Evolutionary conservation across 2,888 invertebrate genomes (phyloP), one percentile per base, ranked within the genome.

Genomic region (Ligdia adustata): DNA sequence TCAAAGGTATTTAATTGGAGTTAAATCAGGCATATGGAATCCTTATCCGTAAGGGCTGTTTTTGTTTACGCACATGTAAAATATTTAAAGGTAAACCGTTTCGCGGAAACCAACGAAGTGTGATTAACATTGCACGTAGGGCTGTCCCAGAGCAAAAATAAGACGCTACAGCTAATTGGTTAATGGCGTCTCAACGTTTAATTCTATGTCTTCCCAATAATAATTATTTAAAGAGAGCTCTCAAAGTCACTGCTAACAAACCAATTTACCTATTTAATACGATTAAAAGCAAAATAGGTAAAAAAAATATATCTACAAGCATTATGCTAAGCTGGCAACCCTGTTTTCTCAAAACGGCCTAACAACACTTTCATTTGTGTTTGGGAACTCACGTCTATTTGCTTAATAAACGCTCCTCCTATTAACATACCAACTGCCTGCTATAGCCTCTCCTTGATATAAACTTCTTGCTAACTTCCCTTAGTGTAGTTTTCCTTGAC

Each of bases 371-470:
- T 62, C 69, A 64, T 69, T 73, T 66, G 62, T 64, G 65, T 69
- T 66, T 64, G 53, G 64, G 58, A 70, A 71, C 66, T 73, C 71
- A 66, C 66, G 44, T 64, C 66, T 66, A 69, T 73, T 73, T 69
- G 57, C 69, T 71, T 72, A 71, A 71, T 73, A 73, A 69, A 70
- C 59, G 63, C 72, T 71, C 67, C 68, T 73, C 66, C 69, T 64
- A 72, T 67, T 73, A 73, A 71, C 74, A 72, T 69, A 72, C 64
- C 57, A 60, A 62, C 52, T 49, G 40, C 65, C 50, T n/a, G n/a
- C 60, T 50, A 66, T 63, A 62, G 60, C 40, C 41, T 58, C 62
- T 69, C 64, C 70, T 61, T 65, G 53, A 66, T 55, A 45, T 22
- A 43, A 47, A 60, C 51, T 62, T 55, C 38, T 29, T 24, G 18